Conservation (phyloP, 2,113 vertebrate species). For the Vulpes vulpes region DNA sequence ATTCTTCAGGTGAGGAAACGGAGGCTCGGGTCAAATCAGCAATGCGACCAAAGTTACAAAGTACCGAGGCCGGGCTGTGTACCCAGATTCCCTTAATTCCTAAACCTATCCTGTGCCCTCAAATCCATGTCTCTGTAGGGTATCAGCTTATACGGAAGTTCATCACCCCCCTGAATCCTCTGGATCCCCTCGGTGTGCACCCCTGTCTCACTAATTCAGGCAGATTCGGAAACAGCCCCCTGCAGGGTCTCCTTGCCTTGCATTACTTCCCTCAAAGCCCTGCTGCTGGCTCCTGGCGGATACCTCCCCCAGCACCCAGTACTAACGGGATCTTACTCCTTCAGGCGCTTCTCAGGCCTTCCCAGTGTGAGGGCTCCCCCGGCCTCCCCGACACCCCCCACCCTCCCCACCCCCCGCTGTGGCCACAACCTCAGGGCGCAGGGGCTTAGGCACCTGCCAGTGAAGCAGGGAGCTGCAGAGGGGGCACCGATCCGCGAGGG, state of each 20-base stretch:
- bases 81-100: neutral
- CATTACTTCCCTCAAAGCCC: neutral
- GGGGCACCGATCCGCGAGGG: neutral
- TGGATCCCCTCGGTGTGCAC: neutral
- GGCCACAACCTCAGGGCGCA: neutral
- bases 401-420: neutral
- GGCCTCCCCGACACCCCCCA: neutral
- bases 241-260: neutral
- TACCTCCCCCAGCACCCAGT: too few species aligned
- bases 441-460: too few species aligned
- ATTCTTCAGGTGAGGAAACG: neutral
- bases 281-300: too few species aligned
- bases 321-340: too few species aligned
- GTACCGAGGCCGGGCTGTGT: neutral
- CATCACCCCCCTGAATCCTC: neutral
- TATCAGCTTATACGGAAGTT: neutral
- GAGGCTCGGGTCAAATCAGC: neutral
- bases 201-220: neutral
- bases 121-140: neutral
- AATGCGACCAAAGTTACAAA: conserved; percentile 9
- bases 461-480: neutral
- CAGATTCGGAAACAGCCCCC: neutral
- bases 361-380: too few species aligned
- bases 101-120: neutral
- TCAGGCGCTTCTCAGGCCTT: too few species aligned